A percentile compares a stretch with the other conserved stretches of the same genome.
phyloP scores from a whole-genome alignment of 2,797 vertebrate species.

The Sparidentex hasta region DNA sequence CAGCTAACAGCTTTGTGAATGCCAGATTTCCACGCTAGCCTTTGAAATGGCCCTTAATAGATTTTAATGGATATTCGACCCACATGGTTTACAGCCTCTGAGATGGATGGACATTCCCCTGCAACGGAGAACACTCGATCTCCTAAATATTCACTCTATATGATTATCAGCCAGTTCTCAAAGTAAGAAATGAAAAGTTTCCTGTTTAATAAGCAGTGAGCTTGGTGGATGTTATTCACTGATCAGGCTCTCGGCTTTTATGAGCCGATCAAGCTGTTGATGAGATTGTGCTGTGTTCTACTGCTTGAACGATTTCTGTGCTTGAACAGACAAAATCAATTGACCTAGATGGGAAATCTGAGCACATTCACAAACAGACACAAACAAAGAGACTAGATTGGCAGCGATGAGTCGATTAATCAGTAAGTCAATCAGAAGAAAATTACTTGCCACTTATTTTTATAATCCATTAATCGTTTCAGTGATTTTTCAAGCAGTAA shows the following conservation, averaged over 20 bases:
- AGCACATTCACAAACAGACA: slow-evolving; percentile 2
- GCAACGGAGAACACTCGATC: slow-evolving; percentile 20
- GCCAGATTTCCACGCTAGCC: slow-evolving; percentile 57
- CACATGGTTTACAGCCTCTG: slow-evolving; percentile 37
- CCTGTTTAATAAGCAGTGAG: neutral
- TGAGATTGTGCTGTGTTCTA: slow-evolving; percentile 47
- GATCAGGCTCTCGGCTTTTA: slow-evolving; percentile 25
- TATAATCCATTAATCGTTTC: no score
- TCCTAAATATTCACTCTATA: neutral
- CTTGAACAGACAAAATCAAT: slow-evolving; percentile 58
- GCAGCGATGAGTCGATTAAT: no score
- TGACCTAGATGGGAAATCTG: slow-evolving; percentile 22
- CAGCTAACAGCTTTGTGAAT: slow-evolving; percentile 57
- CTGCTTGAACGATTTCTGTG: slow-evolving; percentile 48
- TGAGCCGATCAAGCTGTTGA: slow-evolving; percentile 45
- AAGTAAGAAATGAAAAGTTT: neutral
- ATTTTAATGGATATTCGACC: slow-evolving; percentile 64
- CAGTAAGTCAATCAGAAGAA: no score
- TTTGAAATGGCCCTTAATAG: slow-evolving; percentile 63
- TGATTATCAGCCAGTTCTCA: neutral
- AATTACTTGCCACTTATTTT: no score
- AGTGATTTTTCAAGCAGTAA: no score
- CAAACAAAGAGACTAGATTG: neutral
- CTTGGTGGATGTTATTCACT: slow-evolving; percentile 17
- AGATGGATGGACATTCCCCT: slow-evolving; percentile 8